Evolutionary conservation across 2,113 vertebrate species (phyloP).

Genomic region (Formicarius rufipectus): DNA sequence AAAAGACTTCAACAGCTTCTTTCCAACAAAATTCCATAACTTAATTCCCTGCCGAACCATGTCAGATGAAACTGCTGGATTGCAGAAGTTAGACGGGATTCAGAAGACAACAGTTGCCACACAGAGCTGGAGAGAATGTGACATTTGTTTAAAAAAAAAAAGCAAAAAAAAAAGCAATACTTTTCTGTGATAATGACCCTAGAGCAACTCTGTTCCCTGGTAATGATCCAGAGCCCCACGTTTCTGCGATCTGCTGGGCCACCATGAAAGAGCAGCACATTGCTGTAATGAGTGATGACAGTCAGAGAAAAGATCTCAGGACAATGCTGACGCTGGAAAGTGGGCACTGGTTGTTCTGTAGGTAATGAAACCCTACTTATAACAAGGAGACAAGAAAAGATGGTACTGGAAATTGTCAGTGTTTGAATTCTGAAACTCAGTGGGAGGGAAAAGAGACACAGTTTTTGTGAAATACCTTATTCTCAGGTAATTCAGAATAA

Average conservation of each 20-base stretch:
- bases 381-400: conserved; percentile 40
- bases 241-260: neutral
- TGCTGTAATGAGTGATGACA: conserved; percentile 15
- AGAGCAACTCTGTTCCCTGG: conserved; percentile 11
- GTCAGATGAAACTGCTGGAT: fast-evolving
- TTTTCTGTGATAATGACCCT: conserved; percentile 47
- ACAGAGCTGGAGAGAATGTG: neutral
- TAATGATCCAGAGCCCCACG: conserved; percentile 34
- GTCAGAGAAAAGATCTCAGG: conserved; percentile 11
- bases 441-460: conserved; percentile 54
- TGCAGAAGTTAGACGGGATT: neutral
- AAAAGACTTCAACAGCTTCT: neutral
- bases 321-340: neutral
- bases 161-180: no score
- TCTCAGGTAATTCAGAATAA: conserved; percentile 13
- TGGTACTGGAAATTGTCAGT: conserved; percentile 26
- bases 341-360: neutral
- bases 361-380: conserved; percentile 31
- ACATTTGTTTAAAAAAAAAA: neutral
- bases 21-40: neutral
- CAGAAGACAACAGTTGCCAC: neutral
- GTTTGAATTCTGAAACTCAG: conserved; percentile 62
- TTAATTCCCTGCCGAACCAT: neutral
- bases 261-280: neutral
- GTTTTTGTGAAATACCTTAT: conserved; percentile 48